Evolutionary conservation across 1,140 invertebrate genomes (phyloP).

Genomic region (Caenorhabditis tropicalis): DNA sequence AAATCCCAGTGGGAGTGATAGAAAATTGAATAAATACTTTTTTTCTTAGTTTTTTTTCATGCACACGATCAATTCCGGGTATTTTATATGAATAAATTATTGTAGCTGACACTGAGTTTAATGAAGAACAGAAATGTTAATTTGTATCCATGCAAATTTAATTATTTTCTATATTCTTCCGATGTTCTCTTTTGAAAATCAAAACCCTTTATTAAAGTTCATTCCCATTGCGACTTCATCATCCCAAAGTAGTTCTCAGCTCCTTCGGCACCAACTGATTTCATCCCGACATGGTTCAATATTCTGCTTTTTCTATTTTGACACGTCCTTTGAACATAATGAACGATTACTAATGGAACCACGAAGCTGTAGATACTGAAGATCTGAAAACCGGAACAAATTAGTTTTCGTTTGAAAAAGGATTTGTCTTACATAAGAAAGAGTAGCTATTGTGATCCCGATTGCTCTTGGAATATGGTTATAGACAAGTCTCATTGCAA

Average conservation of each 20-base stretch:
- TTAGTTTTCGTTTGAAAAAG: background rate
- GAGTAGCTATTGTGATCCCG: background rate
- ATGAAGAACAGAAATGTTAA: too few species aligned
- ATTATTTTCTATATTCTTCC: too few species aligned
- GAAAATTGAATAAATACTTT: background rate
- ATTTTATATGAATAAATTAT: too few species aligned
- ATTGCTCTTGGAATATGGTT: background rate
- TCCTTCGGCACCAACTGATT: background rate
- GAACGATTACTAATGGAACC: background rate
- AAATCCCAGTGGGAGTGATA: slow-evolving; percentile 1
- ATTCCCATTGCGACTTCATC: slow-evolving; percentile 32
- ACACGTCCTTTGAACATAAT: background rate
- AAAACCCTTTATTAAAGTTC: too few species aligned
- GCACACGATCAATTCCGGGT: too few species aligned
- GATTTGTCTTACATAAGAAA: background rate
- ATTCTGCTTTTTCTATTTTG: background rate
- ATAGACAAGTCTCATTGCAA: background rate
- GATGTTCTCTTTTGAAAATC: too few species aligned
- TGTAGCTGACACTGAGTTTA: too few species aligned
- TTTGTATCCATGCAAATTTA: too few species aligned
- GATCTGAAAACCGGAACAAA: background rate
- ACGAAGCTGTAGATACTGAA: slow-evolving; percentile 5
- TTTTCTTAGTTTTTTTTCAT: background rate
- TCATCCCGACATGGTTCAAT: background rate
- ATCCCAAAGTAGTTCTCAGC: slow-evolving; percentile 2